Evolutionary conservation across 2,797 vertebrate genomes (phyloP).

Genomic region (Coregonus sp.): DNA sequence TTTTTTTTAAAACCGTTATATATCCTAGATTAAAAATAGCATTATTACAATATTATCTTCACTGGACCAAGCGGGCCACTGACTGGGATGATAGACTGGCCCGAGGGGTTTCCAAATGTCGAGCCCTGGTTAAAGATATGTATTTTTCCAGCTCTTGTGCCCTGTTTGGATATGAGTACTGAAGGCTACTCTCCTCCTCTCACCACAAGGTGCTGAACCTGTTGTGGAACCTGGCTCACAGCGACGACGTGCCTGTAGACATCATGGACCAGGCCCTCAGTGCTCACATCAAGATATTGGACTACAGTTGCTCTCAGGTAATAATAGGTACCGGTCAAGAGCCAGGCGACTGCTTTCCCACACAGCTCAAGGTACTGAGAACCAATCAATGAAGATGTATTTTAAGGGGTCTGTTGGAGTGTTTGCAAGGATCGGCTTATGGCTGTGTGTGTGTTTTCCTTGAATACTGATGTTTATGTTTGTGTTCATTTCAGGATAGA

Average conservation of each 20-base stretch:
- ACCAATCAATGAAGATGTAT: neutral
- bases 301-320: slow-evolving; percentile 99
- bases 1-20: too few relatives aligned
- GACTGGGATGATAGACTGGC: too few relatives aligned
- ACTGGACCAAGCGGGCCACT: too few relatives aligned
- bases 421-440: neutral
- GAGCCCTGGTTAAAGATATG: too few relatives aligned
- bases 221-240: slow-evolving; percentile 98
- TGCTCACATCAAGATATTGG: slow-evolving; percentile 98
- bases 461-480: slow-evolving; percentile 3
- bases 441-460: slow-evolving; percentile 2
- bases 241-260: slow-evolving; percentile 98
- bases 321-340: slow-evolving; percentile 1
- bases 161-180: neutral
- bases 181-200: neutral
- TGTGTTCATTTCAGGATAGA: slow-evolving; percentile 82
- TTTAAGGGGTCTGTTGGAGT: neutral
- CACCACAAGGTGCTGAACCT: slow-evolving; percentile 97
- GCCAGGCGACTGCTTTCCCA: neutral
- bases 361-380: neutral
- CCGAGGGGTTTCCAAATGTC: too few relatives aligned
- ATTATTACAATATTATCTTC: too few relatives aligned
- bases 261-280: slow-evolving; percentile 99
- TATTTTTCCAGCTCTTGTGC: neutral
- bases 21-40: too few relatives aligned